A percentile compares a stretch with the other conserved stretches of the same genome.
Evolutionary conservation across 2,113 vertebrate species (phyloP).

Genomic region (Copsychus sechellarum): DNA sequence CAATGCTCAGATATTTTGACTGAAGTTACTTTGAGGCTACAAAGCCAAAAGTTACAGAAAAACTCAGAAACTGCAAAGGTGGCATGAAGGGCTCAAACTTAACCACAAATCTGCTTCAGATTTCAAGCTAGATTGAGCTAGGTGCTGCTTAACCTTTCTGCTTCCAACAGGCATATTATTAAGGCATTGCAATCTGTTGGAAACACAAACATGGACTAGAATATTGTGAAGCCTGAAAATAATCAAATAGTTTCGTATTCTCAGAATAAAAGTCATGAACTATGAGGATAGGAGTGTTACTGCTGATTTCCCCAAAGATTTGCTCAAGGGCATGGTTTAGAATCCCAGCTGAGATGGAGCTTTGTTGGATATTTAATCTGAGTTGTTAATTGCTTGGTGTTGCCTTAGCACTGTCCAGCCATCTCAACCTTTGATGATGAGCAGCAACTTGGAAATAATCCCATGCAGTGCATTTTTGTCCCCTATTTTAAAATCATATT

Average conservation of each 20-base stretch:
- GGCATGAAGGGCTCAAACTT: background rate
- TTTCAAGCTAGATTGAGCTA: background rate
- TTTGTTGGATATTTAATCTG: background rate
- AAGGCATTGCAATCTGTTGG: background rate
- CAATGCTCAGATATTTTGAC: background rate
- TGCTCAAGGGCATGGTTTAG: background rate
- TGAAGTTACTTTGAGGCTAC: background rate
- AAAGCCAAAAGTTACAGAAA: conserved; percentile 10
- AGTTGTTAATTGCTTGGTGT: background rate
- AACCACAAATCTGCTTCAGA: background rate
- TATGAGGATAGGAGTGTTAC: background rate
- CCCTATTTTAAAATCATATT: background rate
- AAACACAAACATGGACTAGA: background rate
- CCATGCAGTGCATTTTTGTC: background rate
- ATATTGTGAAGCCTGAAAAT: conserved; percentile 46
- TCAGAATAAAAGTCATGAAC: background rate
- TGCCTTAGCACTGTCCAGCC: background rate
- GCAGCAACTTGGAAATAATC: background rate
- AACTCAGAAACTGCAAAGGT: background rate
- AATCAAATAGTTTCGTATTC: conserved; percentile 25
- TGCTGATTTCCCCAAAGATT: background rate
- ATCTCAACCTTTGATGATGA: background rate
- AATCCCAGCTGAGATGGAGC: background rate
- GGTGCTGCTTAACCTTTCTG: background rate
- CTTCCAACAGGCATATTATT: background rate